Conservation (phyloP, 2,113 vertebrate genomes). For the Protobothrops flavoviridis region DNA sequence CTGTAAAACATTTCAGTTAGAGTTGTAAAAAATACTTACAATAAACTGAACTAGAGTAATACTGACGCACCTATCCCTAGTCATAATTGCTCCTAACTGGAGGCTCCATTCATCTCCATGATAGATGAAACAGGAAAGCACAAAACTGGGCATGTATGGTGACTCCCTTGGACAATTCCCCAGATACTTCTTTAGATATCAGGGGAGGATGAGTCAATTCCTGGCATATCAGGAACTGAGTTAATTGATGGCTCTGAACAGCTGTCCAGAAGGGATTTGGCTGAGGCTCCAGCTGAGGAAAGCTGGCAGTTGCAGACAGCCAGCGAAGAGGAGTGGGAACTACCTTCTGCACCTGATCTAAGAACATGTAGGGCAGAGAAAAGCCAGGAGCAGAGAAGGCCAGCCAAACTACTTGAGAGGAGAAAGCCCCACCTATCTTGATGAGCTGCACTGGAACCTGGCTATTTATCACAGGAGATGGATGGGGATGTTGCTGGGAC, state of each 20-base stretch:
- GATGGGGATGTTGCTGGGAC: not conserved
- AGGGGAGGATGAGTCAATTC: too few relatives aligned
- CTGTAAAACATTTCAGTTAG: not conserved
- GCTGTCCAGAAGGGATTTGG: not conserved
- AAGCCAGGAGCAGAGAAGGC: not conserved
- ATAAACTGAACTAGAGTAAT: not conserved
- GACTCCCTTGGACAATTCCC: not conserved
- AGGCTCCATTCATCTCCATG: not conserved
- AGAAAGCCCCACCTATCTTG: not conserved
- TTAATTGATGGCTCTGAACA: not conserved
- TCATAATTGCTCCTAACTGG: not conserved
- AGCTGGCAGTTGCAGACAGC: not conserved
- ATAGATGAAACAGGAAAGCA: not conserved
- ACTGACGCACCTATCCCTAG: not conserved
- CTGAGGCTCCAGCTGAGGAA: not conserved
- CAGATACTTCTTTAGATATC: not conserved
- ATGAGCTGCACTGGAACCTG: not conserved
- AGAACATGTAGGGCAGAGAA: not conserved
- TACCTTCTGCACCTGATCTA: not conserved
- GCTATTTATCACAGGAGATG: not conserved
- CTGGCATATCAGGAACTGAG: not conserved
- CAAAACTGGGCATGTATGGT: not conserved
- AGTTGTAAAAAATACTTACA: not conserved
- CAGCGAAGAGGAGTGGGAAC: not conserved
- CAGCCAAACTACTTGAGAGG: not conserved